Evolutionary conservation across 2,113 vertebrate genomes (phyloP), one percentile per base, ranked within the genome.

Genomic region (Eudyptes chrysolophus): DNA sequence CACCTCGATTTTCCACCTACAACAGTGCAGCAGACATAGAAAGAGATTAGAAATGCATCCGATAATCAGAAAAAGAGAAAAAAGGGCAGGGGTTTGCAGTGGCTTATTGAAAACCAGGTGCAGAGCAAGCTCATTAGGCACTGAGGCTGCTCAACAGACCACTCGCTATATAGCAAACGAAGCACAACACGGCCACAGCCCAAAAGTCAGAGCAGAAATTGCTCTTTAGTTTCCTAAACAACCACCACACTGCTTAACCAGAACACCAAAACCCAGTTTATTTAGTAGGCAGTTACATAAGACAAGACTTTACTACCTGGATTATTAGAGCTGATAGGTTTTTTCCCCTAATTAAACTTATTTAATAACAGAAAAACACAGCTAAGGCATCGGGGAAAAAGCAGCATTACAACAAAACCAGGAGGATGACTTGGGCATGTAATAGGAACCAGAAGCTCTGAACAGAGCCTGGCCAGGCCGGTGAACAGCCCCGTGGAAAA

Each of bases 91-190:
- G 11, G 38, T 2, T 25, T 34, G 27, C 34, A 54, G 25, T 5
- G 21, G 24, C 3, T 78, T 44, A 18, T 29, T 42, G 11, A 57
- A 77, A 84, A 3, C 16, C 52, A 52, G 38, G 58, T 40, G 58
- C 58, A 60, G 40, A 38, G 38, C 30, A 27, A 87, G 78, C 57
- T 89, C 65, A 5, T 61, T 8, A 84, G 61, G 55, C 52, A 30
- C 55, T 3, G 11, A 48, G 66, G 38, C 55, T 55, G 52, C 44
- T 30, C 42, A n/a, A 62, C 5, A 13, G 40, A 49, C 25, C 24
- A 1, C 55, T 57, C 3, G 2, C 34, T 46, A 1, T 1, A 14
- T 0, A 25, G 19, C 0, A 0, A 48, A 42, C 0, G 1, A 36
- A 29, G 64, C 30, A 16, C 5, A 0, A 4, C 1, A 1, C 27